phyloP scores from a whole-genome alignment of 2,113 vertebrate genomes.

The Paralichthys olivaceus region DNA sequence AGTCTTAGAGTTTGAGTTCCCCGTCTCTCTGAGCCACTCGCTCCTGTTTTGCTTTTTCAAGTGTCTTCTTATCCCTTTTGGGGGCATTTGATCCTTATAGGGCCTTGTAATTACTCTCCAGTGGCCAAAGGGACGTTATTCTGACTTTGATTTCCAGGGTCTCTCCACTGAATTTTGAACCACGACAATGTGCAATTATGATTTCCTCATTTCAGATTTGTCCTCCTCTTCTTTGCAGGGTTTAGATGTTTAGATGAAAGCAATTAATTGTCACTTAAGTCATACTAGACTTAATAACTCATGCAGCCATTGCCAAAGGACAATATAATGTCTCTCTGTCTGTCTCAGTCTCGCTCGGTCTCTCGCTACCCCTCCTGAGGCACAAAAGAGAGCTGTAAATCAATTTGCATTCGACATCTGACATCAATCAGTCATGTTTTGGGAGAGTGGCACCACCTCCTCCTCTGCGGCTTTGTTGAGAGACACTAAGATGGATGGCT shows the following conservation, averaged over 20 bases:
- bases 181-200: slow-evolving; percentile 30
- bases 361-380: slow-evolving; percentile 26
- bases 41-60: slow-evolving; percentile 81
- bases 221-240: background rate
- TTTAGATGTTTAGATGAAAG: slow-evolving; percentile 54
- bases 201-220: slow-evolving; percentile 37
- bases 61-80: slow-evolving; percentile 81
- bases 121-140: slow-evolving; percentile 83
- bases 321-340: slow-evolving; percentile 40
- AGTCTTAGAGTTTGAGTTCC: background rate
- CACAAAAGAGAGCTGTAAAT: slow-evolving; percentile 69
- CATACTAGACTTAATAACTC: slow-evolving; percentile 67
- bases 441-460: slow-evolving; percentile 62
- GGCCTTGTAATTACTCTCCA: slow-evolving; percentile 87
- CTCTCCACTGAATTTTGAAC: slow-evolving; percentile 68
- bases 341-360: slow-evolving; percentile 32
- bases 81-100: slow-evolving; percentile 82
- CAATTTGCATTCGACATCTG: slow-evolving; percentile 77
- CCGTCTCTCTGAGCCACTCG: background rate
- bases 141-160: slow-evolving; percentile 82
- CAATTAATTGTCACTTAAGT: slow-evolving; percentile 59
- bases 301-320: slow-evolving; percentile 47
- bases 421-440: slow-evolving; percentile 79
- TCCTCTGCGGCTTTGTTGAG: slow-evolving; percentile 58
- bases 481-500: slow-evolving; percentile 71